A percentile compares a stretch with the other conserved stretches of the same genome.
Evolutionary conservation across 2,797 vertebrate species (phyloP).

Genomic region (Neomorphus geoffroyi): DNA sequence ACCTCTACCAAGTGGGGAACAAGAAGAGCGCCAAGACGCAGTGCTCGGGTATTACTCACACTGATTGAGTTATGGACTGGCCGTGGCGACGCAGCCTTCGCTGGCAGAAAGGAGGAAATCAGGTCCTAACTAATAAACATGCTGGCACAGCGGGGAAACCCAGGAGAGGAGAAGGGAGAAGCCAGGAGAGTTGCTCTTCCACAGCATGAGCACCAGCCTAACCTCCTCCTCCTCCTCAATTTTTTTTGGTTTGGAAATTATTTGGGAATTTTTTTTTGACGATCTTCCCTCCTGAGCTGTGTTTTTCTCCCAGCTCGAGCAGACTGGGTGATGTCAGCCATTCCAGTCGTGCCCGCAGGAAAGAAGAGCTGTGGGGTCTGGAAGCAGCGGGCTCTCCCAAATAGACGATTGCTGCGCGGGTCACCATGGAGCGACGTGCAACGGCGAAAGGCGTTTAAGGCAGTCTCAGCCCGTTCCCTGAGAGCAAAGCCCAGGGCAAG

Average conservation of each 20-base stretch:
- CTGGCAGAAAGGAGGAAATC: not conserved
- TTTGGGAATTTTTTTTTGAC: no score
- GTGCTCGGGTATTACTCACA: not conserved
- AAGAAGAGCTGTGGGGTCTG: no score
- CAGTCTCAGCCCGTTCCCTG: not conserved
- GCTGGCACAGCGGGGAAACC: not conserved
- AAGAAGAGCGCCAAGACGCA: not conserved
- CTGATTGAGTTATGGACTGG: not conserved
- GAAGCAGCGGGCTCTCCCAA: not conserved
- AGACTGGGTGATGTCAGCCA: no score
- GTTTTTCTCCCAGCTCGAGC: no score
- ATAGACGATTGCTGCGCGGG: accelerated
- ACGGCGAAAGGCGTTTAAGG: accelerated
- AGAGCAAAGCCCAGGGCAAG: not conserved
- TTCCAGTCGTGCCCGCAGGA: no score
- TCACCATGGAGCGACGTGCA: not conserved
- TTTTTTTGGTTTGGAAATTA: no score
- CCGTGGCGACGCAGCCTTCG: not conserved
- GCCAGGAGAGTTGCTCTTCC: not conserved
- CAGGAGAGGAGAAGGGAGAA: not conserved
- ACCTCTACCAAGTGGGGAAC: not conserved
- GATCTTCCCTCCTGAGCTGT: no score
- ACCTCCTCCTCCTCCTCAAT: not conserved
- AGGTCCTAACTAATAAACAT: not conserved
- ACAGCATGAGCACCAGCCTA: not conserved